Percentiles rank a stretch among this genome's conserved stretches.
Evolutionary conservation across 1,140 invertebrate genomes (phyloP).

Genomic region (Drosophila pallidifrons): DNA sequence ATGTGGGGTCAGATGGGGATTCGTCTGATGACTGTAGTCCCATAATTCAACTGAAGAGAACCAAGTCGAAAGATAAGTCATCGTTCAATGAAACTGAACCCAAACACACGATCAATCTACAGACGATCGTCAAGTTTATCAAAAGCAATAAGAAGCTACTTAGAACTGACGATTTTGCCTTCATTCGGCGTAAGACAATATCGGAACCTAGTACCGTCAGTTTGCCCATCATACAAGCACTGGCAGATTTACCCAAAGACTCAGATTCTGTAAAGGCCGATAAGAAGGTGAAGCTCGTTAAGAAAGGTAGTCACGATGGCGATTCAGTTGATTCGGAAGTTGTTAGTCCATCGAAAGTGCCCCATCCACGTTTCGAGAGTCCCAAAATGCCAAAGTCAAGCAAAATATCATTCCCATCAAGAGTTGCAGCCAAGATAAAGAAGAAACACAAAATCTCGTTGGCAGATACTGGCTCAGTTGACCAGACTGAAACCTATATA

Average conservation of each 20-base stretch:
- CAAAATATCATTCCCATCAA: slow-evolving; percentile 65
- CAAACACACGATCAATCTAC: slow-evolving; percentile 62
- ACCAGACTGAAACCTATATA: slow-evolving; percentile 53
- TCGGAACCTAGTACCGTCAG: slow-evolving; percentile 39
- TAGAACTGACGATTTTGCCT: slow-evolving; percentile 58
- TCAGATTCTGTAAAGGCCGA: slow-evolving; percentile 48
- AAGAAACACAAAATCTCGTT: slow-evolving; percentile 54
- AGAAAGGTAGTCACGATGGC: slow-evolving; percentile 35
- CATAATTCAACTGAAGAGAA: slow-evolving; percentile 45
- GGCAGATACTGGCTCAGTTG: slow-evolving; percentile 31
- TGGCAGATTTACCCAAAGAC: slow-evolving; percentile 38
- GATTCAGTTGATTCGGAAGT: slow-evolving; percentile 3
- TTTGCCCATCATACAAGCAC: slow-evolving; percentile 38
- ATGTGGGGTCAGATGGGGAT: neutral
- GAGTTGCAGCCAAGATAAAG: slow-evolving; percentile 69
- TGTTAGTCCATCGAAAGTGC: slow-evolving; percentile 16
- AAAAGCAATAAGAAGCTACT: slow-evolving; percentile 65
- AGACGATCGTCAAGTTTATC: slow-evolving; percentile 64
- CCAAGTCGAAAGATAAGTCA: slow-evolving; percentile 19
- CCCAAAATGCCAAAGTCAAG: slow-evolving; percentile 10
- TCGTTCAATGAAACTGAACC: slow-evolving; percentile 5
- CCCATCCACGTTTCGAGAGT: neutral
- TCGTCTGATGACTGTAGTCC: slow-evolving; percentile 17
- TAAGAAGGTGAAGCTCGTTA: slow-evolving; percentile 59
- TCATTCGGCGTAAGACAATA: slow-evolving; percentile 59